Conservation (phyloP, 1,140 invertebrate species). For the Lamellibrachia luymesi region DNA sequence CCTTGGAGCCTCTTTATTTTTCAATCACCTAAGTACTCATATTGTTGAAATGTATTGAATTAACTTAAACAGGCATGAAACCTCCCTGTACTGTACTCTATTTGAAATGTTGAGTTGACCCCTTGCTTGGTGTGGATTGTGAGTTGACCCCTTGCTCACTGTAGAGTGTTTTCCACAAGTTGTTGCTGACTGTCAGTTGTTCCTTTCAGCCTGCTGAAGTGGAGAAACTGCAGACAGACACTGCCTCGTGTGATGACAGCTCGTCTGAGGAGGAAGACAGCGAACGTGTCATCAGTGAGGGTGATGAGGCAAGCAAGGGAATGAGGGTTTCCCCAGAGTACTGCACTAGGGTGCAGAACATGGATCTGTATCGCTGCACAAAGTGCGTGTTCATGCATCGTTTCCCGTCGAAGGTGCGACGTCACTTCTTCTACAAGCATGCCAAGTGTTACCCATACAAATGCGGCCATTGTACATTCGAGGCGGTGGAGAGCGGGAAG, state of each 20-base stretch:
- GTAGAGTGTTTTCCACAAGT: background rate
- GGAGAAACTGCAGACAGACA: slow-evolving; percentile 10
- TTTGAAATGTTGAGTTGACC: background rate
- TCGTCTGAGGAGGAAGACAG: slow-evolving; percentile 11
- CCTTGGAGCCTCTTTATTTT: background rate
- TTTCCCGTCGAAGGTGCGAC: slow-evolving; percentile 23
- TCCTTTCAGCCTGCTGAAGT: background rate
- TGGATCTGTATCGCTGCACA: slow-evolving; percentile 25
- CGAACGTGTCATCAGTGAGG: background rate
- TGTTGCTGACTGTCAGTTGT: background rate
- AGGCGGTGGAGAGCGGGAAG: slow-evolving; percentile 22
- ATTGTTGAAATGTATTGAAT: background rate
- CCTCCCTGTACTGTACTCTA: background rate
- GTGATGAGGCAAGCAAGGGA: background rate
- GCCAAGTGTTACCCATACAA: slow-evolving; percentile 16
- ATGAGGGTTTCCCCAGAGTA: slow-evolving; percentile 13
- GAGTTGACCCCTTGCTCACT: background rate
- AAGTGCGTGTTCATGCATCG: slow-evolving; percentile 24
- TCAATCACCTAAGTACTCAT: background rate
- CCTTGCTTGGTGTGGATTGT: background rate
- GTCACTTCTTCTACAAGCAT: slow-evolving; percentile 25
- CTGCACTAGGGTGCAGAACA: slow-evolving; percentile 17
- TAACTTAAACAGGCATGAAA: background rate
- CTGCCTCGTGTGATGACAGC: background rate
- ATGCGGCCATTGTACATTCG: slow-evolving; percentile 25